Evolutionary conservation across 2,113 vertebrate species (phyloP).

Genomic region (Helogale parvula): DNA sequence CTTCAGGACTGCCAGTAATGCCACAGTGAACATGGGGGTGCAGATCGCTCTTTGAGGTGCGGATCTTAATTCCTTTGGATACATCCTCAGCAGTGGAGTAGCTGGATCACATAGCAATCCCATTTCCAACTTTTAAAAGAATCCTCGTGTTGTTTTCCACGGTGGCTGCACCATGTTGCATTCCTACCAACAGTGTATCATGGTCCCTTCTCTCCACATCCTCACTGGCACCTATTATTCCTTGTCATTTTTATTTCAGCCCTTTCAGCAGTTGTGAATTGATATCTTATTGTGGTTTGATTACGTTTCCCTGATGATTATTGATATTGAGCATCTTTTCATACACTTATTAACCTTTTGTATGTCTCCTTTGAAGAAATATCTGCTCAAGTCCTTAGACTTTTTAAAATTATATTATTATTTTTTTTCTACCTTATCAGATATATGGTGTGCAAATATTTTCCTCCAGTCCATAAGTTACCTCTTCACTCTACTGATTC

Average conservation of each 20-base stretch:
- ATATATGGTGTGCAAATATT: neutral
- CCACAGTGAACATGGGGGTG: neutral
- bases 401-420: neutral
- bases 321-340: neutral
- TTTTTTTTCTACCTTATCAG: neutral
- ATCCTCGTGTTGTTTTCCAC: too few species aligned
- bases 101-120: neutral
- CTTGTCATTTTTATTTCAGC: neutral
- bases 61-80: neutral
- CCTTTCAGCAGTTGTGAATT: neutral
- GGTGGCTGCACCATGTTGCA: neutral
- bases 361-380: neutral
- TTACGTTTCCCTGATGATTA: neutral
- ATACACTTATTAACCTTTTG: neutral
- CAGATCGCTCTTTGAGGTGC: too few species aligned
- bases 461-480: neutral
- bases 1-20: neutral
- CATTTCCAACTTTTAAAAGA: neutral
- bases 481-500: neutral
- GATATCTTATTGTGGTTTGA: neutral
- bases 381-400: neutral
- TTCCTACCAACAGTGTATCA: neutral
- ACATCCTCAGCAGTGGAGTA: neutral
- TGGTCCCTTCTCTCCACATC: neutral
- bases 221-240: neutral